Percentiles rank a stretch among this genome's conserved stretches.
These are phyloP conservation scores for Alethe diademata DNA, from an alignment of 2,113 vertebrate genomes.

Conservation along the genomic window DNA sequence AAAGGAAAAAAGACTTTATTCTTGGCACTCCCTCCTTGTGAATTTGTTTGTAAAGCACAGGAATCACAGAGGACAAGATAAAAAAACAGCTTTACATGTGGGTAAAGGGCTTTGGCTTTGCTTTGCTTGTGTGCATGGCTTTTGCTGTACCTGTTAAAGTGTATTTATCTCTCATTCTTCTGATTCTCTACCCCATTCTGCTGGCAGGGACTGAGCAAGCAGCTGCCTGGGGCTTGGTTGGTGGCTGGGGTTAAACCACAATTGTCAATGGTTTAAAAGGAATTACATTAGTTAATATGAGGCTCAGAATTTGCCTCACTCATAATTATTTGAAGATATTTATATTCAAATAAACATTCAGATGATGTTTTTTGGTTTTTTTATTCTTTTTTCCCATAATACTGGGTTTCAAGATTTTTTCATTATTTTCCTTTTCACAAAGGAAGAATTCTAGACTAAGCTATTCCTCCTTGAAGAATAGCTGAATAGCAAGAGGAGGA, in stretches of 20 bases:
- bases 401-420: neutral
- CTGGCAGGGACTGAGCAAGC: accelerated
- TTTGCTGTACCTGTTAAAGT: neutral
- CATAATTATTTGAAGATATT: neutral
- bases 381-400: neutral
- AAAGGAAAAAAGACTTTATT: neutral
- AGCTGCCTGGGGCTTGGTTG: accelerated
- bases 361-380: neutral
- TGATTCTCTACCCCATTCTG: too few species aligned
- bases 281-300: neutral
- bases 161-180: neutral
- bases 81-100: accelerated
- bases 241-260: neutral
- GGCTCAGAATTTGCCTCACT: neutral
- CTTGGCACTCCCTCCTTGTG: neutral
- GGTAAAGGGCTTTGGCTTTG: neutral
- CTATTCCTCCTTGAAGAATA: neutral
- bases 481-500: neutral
- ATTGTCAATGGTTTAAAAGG: neutral
- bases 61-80: neutral
- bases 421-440: neutral
- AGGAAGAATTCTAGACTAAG: neutral
- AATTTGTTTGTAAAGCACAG: neutral
- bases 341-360: neutral
- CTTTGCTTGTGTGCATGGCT: neutral